Evolutionary conservation across 2,888 invertebrate species (phyloP).

Genomic region (Phortica magna): DNA sequence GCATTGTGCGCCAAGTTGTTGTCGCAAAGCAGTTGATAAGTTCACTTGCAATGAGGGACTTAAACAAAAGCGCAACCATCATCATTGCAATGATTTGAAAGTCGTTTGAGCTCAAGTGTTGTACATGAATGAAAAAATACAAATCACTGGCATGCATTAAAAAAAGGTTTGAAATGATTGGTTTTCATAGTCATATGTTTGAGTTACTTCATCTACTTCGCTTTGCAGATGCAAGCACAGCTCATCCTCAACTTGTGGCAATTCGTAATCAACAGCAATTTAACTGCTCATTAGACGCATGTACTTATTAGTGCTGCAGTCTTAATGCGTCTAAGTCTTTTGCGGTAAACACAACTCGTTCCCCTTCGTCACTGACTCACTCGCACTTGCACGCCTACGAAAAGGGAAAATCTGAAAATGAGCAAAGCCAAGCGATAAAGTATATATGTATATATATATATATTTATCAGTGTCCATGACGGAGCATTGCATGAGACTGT

Average conservation of each 20-base stretch:
- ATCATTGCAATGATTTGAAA: too few relatives aligned
- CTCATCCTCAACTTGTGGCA: neutral
- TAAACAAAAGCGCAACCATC: too few relatives aligned
- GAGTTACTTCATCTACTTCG: too few relatives aligned
- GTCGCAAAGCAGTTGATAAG: neutral
- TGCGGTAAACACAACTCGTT: neutral
- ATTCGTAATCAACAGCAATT: slow-evolving; percentile 1
- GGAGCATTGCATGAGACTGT: neutral
- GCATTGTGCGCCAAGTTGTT: slow-evolving; percentile 20
- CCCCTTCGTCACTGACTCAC: neutral
- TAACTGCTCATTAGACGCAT: neutral
- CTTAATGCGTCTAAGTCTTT: neutral
- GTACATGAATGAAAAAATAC: too few relatives aligned
- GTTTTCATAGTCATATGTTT: too few relatives aligned
- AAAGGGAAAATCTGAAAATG: slow-evolving; percentile 9
- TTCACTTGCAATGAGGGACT: too few relatives aligned
- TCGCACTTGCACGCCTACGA: neutral
- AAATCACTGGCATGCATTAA: too few relatives aligned
- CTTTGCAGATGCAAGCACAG: too few relatives aligned
- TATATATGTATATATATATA: neutral
- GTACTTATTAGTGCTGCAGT: neutral
- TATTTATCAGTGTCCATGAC: neutral
- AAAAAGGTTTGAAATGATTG: too few relatives aligned
- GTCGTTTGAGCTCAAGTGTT: too few relatives aligned
- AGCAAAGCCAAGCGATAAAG: neutral